Conservation (phyloP, 2,113 vertebrate genomes). For the Pelecanoides urinatrix region DNA sequence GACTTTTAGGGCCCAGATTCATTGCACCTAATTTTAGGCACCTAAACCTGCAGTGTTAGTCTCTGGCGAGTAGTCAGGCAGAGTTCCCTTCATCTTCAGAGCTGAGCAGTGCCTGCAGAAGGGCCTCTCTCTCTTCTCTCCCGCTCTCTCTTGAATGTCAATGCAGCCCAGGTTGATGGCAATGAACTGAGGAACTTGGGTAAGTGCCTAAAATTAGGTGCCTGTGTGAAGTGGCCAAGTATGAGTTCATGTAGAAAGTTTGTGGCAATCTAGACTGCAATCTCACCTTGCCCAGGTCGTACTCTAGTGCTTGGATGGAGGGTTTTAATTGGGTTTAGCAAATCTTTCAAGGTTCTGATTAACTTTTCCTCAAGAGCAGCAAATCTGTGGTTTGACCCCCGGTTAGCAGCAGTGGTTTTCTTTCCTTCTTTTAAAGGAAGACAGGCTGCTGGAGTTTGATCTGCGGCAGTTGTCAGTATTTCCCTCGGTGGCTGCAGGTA, state of each 20-base stretch:
- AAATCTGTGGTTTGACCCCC: not conserved
- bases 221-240: no score
- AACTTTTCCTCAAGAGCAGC: not conserved
- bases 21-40: not conserved
- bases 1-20: not conserved
- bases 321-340: not conserved
- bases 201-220: not conserved
- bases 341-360: not conserved
- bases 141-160: not conserved
- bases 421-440: not conserved
- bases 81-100: not conserved
- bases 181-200: not conserved
- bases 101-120: not conserved
- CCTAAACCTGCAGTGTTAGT: not conserved
- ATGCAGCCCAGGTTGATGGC: not conserved
- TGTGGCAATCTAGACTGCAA: not conserved
- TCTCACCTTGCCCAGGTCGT: not conserved
- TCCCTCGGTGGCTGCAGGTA: not conserved
- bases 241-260: not conserved
- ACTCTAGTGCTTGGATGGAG: not conserved
- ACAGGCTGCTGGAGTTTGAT: not conserved
- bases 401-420: not conserved
- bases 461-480: accelerated
- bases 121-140: not conserved
- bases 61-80: not conserved